A percentile compares a stretch with the other conserved stretches of the same genome.
phyloP scores from a whole-genome alignment of 1,140 invertebrate genomes.

The Drosophila pallidifrons region DNA sequence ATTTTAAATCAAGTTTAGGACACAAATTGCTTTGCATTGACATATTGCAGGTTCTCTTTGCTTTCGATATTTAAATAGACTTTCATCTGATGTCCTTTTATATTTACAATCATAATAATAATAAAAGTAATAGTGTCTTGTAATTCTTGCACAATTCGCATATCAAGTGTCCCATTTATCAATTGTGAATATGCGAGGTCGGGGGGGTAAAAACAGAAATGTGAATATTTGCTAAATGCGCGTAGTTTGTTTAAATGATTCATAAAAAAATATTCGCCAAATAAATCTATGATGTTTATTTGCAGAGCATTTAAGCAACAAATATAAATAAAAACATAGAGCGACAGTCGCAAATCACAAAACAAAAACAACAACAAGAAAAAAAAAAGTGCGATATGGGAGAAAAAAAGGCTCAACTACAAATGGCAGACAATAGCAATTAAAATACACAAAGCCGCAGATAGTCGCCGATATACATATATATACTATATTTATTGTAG shows the following conservation, averaged over 20 bases:
- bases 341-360: conserved; percentile 9
- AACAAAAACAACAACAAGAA: conserved; percentile 10
- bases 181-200: conserved; percentile 31
- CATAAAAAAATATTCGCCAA: conserved; percentile 14
- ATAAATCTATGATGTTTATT: conserved; percentile 44
- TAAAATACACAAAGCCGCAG: conserved; percentile 41
- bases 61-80: too few species aligned
- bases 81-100: too few species aligned
- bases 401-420: conserved; percentile 6
- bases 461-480: conserved; percentile 13
- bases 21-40: background rate
- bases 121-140: background rate
- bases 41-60: too few species aligned
- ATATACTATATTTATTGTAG: background rate
- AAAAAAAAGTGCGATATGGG: background rate
- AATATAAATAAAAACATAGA: conserved; percentile 7
- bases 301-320: conserved; percentile 29
- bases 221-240: conserved; percentile 35
- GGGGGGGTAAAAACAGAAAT: conserved; percentile 16
- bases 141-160: conserved; percentile 9
- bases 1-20: background rate
- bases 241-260: conserved; percentile 37
- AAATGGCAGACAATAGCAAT: conserved; percentile 38
- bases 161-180: conserved; percentile 28
- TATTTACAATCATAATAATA: too few species aligned